Base-by-base conservation (phyloP, 2,797 vertebrate genomes). In the Urocyon cinereoargenteus region DNA sequence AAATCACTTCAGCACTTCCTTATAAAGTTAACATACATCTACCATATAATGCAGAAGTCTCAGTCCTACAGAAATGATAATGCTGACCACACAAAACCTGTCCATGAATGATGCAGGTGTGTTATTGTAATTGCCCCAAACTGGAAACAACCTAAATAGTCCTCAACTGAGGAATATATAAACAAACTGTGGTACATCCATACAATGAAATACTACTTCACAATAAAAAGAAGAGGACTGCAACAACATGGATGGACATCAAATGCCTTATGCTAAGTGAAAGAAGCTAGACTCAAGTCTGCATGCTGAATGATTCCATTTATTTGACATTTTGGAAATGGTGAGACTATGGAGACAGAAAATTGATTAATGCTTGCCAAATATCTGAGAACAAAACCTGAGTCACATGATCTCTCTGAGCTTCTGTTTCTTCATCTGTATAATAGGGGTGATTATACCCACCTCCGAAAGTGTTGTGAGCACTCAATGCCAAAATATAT, bases 271-370 rank as follows among this genome's bases (percentile, higher is more conserved):
- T 45, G 55, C 31, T 73, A 49, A 66, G 21, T 55, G 22, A 62
- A 73, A 84, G 57, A 75, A 86, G 26, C 16, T 45, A 79, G 62
- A 70, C 28, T 70, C 62, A 26, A 78, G 86, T 19, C 51, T 59
- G 57, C n/a, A 77, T 8, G 19, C 19, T n/a, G 11, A 45, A 21
- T 13, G 34, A 55, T 19, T 90, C 57, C 55, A 49, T 21, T 81
- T 73, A 49, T 21, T 81, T 73, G 81, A 82, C 81, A 53, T 72
- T 91, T 51, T 78, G 21, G 53, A 51, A 96, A 96, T 53, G 57
- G 11, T 31, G 34, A 82, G 59, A 26, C 28, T 40, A 0, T 21
- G 36, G 70, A n/a, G 70, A 16, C 64, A 21, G 55, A 86, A 86
- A 85, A 85, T 55, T 45, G 6, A 57, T 95, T 62, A 31, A 1